These are phyloP conservation scores for Nanorana parkeri DNA, from an alignment of 2,113 vertebrate genomes.

Conservation along the genomic window DNA sequence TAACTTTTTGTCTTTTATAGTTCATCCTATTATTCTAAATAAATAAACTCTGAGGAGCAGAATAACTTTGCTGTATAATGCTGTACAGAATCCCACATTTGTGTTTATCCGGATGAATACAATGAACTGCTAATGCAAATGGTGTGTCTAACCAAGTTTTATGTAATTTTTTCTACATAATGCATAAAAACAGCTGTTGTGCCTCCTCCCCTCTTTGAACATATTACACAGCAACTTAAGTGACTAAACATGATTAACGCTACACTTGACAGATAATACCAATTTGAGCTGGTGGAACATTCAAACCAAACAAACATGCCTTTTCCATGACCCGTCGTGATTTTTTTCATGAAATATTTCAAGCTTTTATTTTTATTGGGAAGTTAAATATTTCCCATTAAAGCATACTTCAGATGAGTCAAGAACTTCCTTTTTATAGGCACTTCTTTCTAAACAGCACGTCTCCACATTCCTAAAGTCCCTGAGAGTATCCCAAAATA, in stretches of 20 bases:
- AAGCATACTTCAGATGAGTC: constrained; percentile 66
- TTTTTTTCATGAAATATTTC: constrained; percentile 64
- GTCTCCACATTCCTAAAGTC: constrained; percentile 76
- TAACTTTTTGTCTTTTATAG: no score
- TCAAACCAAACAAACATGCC: constrained; percentile 60
- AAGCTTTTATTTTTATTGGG: constrained; percentile 64
- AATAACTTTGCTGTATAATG: no score
- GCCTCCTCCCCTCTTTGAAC: background rate
- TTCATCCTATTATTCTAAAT: no score
- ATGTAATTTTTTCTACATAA: no score
- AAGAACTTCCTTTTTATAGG: constrained; percentile 69
- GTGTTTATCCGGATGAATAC: no score
- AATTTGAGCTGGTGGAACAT: constrained; percentile 54
- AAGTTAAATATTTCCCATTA: constrained; percentile 70
- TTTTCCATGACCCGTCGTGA: constrained; percentile 63
- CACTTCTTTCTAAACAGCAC: constrained; percentile 67
- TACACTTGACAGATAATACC: constrained; percentile 35
- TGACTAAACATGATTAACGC: constrained; percentile 10
- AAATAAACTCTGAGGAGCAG: no score
- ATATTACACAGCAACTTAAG: constrained; percentile 9
- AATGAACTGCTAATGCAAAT: no score
- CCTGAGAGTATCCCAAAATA: constrained; percentile 77
- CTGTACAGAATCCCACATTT: no score
- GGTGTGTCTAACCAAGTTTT: no score
- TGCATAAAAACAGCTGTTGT: background rate